Base-by-base conservation (phyloP, 1,140 invertebrate genomes). In the Drosophila sp. region DNA sequence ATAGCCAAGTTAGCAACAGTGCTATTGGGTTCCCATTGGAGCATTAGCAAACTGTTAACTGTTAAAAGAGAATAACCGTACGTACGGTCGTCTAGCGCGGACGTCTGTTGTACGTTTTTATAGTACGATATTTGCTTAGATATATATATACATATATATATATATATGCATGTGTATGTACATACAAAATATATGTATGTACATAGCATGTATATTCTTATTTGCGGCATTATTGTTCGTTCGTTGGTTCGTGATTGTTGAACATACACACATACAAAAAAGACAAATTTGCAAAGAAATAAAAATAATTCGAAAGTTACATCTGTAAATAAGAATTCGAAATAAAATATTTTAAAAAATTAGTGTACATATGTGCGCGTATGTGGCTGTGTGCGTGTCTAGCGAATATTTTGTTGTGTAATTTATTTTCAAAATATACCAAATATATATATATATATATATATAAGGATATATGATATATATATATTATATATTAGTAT, bases 171-270 rank as follows among this genome's bases (percentile, higher is more conserved):
- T n/a, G n/a, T n/a, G n/a, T 21, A 59, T 46, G 32, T 18, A 29
- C n/a, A 61, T 16, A 34, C 21, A 45, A 8, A 4, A 45, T 57
- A 25, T 25, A 45, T 45, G 36, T 41, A 9, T 36, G 48, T 32
- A 51, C 34, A 38, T 56, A 40, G 50, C 38, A 54, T 57, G 18
- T 57, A 64, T 80, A 64, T 78, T 77, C 69, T 59, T 69, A 81
- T 73, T 73, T 81, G 58, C 73, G 67, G 77, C 77, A 65, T 57
- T 80, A 29, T 34, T 61, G 64, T 65, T 76, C 40, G 66, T 21
- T 21, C 21, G 21, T 21, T 21, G 21, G 41, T 48, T 66, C 46
- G 76, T 38, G 41, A 18, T 78, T 59, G 53, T 73, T 73, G 58
- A 59, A 56, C 34, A 66, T 56, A 21, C 21, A 21, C 59, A 48